A percentile compares a stretch with the other conserved stretches of the same genome.
Evolutionary conservation across 2,888 invertebrate species (phyloP).

Genomic region (Diaprepes abbreviatus): DNA sequence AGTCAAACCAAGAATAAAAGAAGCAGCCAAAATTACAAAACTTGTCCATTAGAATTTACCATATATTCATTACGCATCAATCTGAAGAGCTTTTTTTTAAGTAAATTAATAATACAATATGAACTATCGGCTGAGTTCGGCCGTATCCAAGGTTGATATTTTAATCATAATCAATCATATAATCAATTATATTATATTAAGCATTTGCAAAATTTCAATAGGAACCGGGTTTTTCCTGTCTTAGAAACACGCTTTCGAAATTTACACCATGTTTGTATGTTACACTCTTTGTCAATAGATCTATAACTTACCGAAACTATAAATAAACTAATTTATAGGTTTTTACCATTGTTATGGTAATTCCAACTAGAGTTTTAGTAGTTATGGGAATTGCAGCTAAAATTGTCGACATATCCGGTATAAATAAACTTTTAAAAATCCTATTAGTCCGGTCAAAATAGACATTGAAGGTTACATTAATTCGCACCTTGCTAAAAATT

Average conservation of each 20-base stretch:
- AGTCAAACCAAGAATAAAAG: too few relatives aligned
- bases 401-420: background rate
- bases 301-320: background rate
- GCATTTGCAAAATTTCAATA: constrained; percentile 5
- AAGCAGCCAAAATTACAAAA: too few relatives aligned
- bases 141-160: background rate
- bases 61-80: too few relatives aligned
- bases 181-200: background rate
- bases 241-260: background rate
- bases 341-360: constrained; percentile 6
- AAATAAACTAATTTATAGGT: background rate
- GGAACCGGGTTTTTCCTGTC: background rate
- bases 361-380: background rate
- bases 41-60: too few relatives aligned
- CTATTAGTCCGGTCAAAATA: too few relatives aligned
- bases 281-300: background rate
- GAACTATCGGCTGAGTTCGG: too few relatives aligned
- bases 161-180: background rate
- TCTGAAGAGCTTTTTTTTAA: too few relatives aligned
- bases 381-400: background rate
- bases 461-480: too few relatives aligned
- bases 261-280: background rate
- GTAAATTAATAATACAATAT: too few relatives aligned
- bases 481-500: too few relatives aligned
- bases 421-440: too few relatives aligned